Evolutionary conservation across 2,113 vertebrate species (phyloP).

Genomic region (Epinephelus lanceolatus): DNA sequence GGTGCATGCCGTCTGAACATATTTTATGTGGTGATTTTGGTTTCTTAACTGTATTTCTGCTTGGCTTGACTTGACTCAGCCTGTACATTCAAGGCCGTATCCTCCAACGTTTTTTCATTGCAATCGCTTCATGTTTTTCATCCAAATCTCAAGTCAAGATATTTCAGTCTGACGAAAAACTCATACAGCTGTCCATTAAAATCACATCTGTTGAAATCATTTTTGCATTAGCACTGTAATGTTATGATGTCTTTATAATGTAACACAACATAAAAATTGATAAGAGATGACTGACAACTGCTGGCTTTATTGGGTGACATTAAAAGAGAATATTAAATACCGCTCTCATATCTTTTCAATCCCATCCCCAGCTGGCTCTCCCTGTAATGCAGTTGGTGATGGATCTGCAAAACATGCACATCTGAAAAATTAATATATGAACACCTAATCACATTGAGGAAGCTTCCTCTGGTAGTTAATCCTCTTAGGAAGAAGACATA

Average conservation of each 20-base stretch:
- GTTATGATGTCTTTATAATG: not conserved
- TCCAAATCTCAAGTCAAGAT: not conserved
- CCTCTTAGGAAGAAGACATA: conserved; percentile 28
- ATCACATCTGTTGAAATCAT: conserved; percentile 4
- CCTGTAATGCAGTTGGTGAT: conserved; percentile 23
- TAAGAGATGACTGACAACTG: conserved; percentile 16
- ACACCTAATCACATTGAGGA: conserved; percentile 52
- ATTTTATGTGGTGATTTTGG: conserved; percentile 18
- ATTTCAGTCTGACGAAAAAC: conserved; percentile 19
- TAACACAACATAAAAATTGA: conserved; percentile 11
- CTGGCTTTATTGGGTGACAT: conserved; percentile 31
- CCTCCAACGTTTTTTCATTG: conserved; percentile 7
- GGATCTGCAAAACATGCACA: conserved; percentile 49
- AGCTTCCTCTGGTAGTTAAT: conserved; percentile 46
- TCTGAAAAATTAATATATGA: conserved; percentile 55
- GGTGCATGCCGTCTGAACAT: conserved; percentile 34
- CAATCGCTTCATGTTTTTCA: not conserved
- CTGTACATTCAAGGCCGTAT: conserved; percentile 8
- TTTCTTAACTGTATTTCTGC: conserved; percentile 21
- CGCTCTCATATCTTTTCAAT: conserved; percentile 45
- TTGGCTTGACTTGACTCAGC: not conserved
- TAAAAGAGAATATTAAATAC: conserved; percentile 48
- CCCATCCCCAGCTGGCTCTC: conserved; percentile 2
- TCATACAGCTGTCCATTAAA: conserved; percentile 14
- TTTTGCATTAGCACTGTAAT: not conserved